Evolutionary conservation across 2,113 vertebrate genomes (phyloP).

Genomic region (Lagopus muta): DNA sequence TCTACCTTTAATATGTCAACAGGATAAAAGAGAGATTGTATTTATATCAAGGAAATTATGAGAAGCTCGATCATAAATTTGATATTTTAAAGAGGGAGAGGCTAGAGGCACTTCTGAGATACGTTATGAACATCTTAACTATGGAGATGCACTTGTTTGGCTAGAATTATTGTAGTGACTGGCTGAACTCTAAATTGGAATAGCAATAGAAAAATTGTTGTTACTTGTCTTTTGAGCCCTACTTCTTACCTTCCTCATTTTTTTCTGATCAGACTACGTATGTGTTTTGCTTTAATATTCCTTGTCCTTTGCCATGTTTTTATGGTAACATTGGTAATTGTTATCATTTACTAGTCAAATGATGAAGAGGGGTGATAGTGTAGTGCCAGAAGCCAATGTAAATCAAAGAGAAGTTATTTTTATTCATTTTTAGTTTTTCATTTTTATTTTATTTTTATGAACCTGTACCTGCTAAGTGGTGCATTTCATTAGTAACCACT

Average conservation of each 20-base stretch:
- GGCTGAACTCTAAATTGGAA: not conserved
- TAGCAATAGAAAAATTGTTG: not conserved
- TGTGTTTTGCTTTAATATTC: not conserved
- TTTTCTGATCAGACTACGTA: not conserved
- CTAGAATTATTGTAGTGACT: not conserved
- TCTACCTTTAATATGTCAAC: not conserved
- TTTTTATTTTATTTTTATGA: not conserved
- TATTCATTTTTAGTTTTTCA: rapidly evolving
- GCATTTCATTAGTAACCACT: not conserved
- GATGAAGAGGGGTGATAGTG: not conserved
- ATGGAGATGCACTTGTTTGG: not conserved
- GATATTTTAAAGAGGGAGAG: not conserved
- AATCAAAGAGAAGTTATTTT: not conserved
- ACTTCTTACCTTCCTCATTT: not conserved
- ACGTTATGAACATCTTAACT: not conserved
- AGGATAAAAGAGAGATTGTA: slow-evolving; percentile 20
- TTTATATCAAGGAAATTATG: not conserved
- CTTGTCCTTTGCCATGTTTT: not conserved
- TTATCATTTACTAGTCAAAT: not conserved
- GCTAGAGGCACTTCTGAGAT: not conserved
- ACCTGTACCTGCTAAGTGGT: not conserved
- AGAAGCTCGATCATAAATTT: not conserved
- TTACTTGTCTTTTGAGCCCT: not conserved
- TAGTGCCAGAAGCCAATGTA: not conserved
- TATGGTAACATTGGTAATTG: not conserved